A percentile compares a stretch with the other conserved stretches of the same genome.
Conservation (phyloP, 2,888 invertebrate species). For the Pegoplata infirma region DNA sequence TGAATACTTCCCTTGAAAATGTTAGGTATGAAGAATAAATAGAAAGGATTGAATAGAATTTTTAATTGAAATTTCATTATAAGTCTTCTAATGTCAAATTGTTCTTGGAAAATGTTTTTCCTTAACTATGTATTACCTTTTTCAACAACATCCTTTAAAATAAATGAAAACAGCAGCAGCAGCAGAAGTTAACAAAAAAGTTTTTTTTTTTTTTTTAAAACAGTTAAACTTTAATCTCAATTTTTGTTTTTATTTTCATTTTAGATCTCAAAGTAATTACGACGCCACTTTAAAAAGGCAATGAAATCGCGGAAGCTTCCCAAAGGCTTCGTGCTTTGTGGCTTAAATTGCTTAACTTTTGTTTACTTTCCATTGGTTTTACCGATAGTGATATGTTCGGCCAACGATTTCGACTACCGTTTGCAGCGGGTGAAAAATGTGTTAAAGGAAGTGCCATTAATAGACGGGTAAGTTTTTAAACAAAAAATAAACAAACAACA, state of each 20-base stretch:
- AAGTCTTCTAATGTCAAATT: too few species aligned
- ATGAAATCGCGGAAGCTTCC: slow-evolving; percentile 78
- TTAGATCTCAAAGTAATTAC: slow-evolving; percentile 75
- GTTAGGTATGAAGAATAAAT: too few species aligned
- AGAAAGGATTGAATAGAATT: too few species aligned
- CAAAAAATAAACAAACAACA: neutral
- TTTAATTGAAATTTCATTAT: too few species aligned
- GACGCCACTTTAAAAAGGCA: slow-evolving; percentile 73
- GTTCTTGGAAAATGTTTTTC: too few species aligned
- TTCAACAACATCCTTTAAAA: too few species aligned
- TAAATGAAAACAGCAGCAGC: too few species aligned
- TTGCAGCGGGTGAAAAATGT: slow-evolving; percentile 80
- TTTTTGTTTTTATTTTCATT: slow-evolving; percentile 55
- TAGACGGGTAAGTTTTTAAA: slow-evolving; percentile 80
- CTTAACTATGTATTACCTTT: too few species aligned
- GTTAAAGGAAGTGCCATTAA: slow-evolving; percentile 81
- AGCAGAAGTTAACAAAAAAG: neutral
- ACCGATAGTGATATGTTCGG: slow-evolving; percentile 75
- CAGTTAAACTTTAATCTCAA: slow-evolving; percentile 11
- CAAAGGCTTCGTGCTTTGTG: slow-evolving; percentile 78
- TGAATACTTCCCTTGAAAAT: too few species aligned
- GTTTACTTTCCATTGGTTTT: slow-evolving; percentile 76
- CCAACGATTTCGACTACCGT: slow-evolving; percentile 80
- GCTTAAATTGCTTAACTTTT: slow-evolving; percentile 78
- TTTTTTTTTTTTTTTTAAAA: too few species aligned